phyloP scores from a whole-genome alignment of 2,797 vertebrate species.

The Anabacerthia variegaticeps region DNA sequence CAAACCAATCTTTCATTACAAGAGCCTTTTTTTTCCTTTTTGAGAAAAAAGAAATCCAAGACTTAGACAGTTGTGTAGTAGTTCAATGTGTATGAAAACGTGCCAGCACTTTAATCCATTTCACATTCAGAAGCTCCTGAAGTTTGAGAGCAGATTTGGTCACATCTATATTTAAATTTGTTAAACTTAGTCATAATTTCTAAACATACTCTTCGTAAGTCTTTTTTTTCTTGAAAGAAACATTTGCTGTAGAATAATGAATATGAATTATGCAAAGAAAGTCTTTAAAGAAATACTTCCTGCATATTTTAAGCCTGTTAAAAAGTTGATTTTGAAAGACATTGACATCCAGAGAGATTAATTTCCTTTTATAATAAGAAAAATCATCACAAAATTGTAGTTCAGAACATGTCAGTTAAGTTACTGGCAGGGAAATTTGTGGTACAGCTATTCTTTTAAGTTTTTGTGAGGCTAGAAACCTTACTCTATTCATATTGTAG shows the following conservation, averaged over 20 bases:
- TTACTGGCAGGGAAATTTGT: constrained; percentile 22
- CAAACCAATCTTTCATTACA: not conserved
- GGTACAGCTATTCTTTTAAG: not conserved
- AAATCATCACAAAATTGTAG: constrained; percentile 23
- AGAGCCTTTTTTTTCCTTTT: not conserved
- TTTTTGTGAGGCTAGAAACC: not conserved
- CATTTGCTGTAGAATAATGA: constrained; percentile 50
- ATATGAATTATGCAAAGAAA: constrained; percentile 49
- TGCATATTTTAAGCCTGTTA: constrained; percentile 58
- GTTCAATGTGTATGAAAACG: not conserved
- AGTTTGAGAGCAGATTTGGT: constrained; percentile 22
- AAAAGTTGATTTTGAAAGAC: constrained; percentile 60
- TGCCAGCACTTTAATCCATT: constrained; percentile 17
- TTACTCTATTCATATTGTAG: not conserved
- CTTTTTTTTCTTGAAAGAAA: constrained; percentile 41
- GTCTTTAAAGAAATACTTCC: constrained; percentile 51
- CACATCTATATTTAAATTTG: constrained; percentile 64
- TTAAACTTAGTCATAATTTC: constrained; percentile 61
- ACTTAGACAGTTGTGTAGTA: not conserved
- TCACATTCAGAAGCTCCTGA: constrained; percentile 15
- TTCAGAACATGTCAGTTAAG: constrained; percentile 24
- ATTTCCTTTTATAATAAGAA: constrained; percentile 49
- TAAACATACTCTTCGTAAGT: constrained; percentile 37
- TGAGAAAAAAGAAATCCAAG: not conserved
- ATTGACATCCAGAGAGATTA: constrained; percentile 29